Conservation (phyloP, 2,888 invertebrate genomes). For the Mellilla xanthometata region DNA sequence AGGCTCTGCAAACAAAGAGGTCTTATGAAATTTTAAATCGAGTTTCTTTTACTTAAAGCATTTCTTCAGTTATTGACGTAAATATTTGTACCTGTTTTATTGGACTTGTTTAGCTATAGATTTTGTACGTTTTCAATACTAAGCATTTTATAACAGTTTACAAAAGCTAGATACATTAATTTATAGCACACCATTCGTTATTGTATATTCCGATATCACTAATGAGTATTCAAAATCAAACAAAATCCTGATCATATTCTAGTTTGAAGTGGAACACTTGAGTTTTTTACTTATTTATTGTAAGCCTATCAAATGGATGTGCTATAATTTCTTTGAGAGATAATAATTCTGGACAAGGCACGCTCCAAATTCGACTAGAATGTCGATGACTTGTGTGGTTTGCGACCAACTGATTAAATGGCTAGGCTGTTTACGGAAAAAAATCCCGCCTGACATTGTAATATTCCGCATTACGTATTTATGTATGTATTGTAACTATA, state of each 20-base stretch:
- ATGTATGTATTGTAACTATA: background rate
- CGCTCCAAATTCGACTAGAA: too few relatives aligned
- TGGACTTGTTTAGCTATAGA: conserved; percentile 46
- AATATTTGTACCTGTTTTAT: conserved; percentile 41
- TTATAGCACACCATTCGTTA: background rate
- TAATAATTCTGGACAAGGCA: too few relatives aligned
- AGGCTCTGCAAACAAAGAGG: conserved; percentile 30
- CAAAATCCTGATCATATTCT: too few relatives aligned
- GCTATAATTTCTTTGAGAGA: background rate
- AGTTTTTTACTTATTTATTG: too few relatives aligned
- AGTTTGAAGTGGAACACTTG: too few relatives aligned
- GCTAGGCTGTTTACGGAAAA: too few relatives aligned
- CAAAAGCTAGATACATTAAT: background rate
- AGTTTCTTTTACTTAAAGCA: conserved; percentile 28
- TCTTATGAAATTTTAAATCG: conserved; percentile 48
- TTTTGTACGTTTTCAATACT: conserved; percentile 43
- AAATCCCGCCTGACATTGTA: background rate
- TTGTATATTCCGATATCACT: too few relatives aligned
- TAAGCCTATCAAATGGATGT: background rate
- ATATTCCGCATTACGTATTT: background rate
- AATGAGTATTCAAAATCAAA: too few relatives aligned
- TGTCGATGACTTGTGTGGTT: too few relatives aligned
- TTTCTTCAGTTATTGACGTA: conserved; percentile 18
- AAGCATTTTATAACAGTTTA: conserved; percentile 6
- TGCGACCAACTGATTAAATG: too few relatives aligned